Evolutionary conservation across 2,888 invertebrate species (phyloP).

Genomic region (Ennomos quercinarius): DNA sequence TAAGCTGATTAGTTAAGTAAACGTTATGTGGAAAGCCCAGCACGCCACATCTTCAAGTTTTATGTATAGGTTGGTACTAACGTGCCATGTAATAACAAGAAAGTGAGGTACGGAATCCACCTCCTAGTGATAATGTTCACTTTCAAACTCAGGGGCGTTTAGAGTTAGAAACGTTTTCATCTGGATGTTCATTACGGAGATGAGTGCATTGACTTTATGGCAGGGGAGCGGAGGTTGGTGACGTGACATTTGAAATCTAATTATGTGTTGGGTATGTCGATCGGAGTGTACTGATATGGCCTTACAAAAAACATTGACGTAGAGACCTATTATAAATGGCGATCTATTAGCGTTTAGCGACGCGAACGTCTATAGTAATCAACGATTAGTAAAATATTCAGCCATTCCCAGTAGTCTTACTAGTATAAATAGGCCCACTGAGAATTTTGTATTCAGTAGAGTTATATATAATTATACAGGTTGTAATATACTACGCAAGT

Average conservation of each 20-base stretch:
- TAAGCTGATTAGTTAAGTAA: constrained; percentile 34
- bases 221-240: neutral
- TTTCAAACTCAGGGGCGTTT: constrained; percentile 40
- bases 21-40: constrained; percentile 30
- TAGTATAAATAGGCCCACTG: too few species aligned
- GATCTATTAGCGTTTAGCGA: too few species aligned
- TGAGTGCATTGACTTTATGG: constrained; percentile 29
- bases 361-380: too few species aligned
- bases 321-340: too few species aligned
- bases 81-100: constrained; percentile 43
- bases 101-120: constrained; percentile 46
- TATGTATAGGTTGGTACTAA: constrained; percentile 24
- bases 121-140: constrained; percentile 41
- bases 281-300: too few species aligned
- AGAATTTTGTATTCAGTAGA: too few species aligned
- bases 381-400: too few species aligned
- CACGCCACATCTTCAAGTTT: constrained; percentile 17
- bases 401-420: too few species aligned
- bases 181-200: constrained; percentile 29
- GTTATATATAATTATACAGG: too few species aligned
- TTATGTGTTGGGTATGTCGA: neutral
- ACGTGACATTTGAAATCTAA: neutral
- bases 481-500: too few species aligned
- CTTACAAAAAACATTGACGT: too few species aligned
- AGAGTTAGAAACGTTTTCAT: constrained; percentile 35